Conservation (phyloP, 2,888 invertebrate species). For the Epirrhoe alternata region DNA sequence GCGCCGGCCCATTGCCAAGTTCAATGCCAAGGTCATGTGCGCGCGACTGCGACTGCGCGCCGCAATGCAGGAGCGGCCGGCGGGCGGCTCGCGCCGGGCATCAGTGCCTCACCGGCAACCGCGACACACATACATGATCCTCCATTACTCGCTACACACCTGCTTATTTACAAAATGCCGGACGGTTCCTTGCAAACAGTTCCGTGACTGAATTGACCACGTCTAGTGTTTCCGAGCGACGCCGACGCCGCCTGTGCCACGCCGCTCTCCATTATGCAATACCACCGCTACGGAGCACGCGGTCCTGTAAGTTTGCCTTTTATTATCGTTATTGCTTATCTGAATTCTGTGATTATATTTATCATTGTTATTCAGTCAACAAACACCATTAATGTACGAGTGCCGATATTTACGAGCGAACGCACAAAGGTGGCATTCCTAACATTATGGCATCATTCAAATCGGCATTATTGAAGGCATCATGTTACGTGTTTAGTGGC, state of each 20-base stretch:
- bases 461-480: slow-evolving; percentile 39
- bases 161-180: slow-evolving; percentile 50
- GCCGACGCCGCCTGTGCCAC: slow-evolving; percentile 53
- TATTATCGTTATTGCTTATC: slow-evolving; percentile 37
- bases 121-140: slow-evolving; percentile 67
- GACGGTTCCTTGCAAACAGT: slow-evolving; percentile 33
- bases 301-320: slow-evolving; percentile 63
- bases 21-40: slow-evolving; percentile 93
- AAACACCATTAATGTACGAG: slow-evolving; percentile 11
- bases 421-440: slow-evolving; percentile 20
- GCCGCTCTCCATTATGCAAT: slow-evolving; percentile 71
- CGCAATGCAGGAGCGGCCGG: slow-evolving; percentile 87
- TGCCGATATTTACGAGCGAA: slow-evolving; percentile 13
- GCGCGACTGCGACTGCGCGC: slow-evolving; percentile 87
- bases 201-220: slow-evolving; percentile 47
- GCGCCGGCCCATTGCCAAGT: slow-evolving; percentile 88
- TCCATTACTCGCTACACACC: slow-evolving; percentile 54
- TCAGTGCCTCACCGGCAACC: slow-evolving; percentile 78
- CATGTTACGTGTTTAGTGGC: slow-evolving; percentile 58
- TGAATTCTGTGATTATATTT: slow-evolving; percentile 16
- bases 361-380: slow-evolving; percentile 10
- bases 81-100: slow-evolving; percentile 67
- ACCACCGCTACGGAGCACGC: slow-evolving; percentile 55
- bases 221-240: slow-evolving; percentile 54
- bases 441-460: slow-evolving; percentile 23